phyloP scores from a whole-genome alignment of 2,888 invertebrate species.

The Drosophila colorata region DNA sequence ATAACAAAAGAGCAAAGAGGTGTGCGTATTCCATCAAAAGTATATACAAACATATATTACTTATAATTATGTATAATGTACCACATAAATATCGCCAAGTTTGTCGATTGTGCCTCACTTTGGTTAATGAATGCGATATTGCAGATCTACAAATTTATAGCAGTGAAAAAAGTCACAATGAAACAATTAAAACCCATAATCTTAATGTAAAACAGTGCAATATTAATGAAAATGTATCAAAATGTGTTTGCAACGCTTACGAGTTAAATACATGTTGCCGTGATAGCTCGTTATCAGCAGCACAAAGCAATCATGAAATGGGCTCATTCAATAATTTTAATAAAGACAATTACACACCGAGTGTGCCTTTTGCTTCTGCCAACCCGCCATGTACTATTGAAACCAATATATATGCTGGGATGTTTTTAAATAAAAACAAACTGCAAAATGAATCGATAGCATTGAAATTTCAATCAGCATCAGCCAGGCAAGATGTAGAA shows the following conservation, averaged over 20 bases:
- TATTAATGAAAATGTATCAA: conserved; percentile 39
- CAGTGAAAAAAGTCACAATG: conserved; percentile 41
- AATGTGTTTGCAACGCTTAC: conserved; percentile 58
- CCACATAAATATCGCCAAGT: conserved; percentile 96
- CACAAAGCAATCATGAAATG: conserved; percentile 51
- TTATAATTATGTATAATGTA: conserved; percentile 93
- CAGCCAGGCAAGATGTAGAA: conserved; percentile 32
- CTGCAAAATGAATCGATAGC: conserved; percentile 44
- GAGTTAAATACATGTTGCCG: conserved; percentile 61
- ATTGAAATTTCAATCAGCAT: conserved; percentile 50
- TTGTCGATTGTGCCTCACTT: conserved; percentile 96
- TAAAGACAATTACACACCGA: conserved; percentile 63
- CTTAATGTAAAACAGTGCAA: conserved; percentile 40
- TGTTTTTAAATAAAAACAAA: conserved; percentile 46
- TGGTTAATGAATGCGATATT: conserved; percentile 90
- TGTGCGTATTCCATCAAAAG: conserved; percentile 51
- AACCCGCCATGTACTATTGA: conserved; percentile 52
- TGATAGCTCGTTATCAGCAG: conserved; percentile 67
- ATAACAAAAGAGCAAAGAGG: conserved; percentile 46
- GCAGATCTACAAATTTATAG: conserved; percentile 87
- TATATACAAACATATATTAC: conserved; percentile 47
- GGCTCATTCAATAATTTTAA: conserved; percentile 43
- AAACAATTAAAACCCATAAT: conserved; percentile 27
- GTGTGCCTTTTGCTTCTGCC: conserved; percentile 61
- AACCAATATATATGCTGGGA: conserved; percentile 35